phyloP scores from a whole-genome alignment of 2,113 vertebrate species.

The Tetrao urogallus region DNA sequence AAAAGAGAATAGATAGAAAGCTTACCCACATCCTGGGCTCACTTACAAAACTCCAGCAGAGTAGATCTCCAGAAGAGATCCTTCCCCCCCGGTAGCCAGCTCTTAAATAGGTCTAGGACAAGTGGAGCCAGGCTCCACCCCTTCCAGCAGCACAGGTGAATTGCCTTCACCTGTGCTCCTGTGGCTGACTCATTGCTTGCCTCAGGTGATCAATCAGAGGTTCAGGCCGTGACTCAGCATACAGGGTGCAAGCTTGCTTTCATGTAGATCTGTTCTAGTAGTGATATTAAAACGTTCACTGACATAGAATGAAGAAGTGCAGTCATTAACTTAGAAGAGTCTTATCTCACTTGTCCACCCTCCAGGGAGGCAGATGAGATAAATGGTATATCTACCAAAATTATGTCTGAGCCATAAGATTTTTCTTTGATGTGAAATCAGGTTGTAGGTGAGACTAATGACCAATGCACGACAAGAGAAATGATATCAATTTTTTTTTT shows the following conservation, averaged over 20 bases:
- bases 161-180: no score
- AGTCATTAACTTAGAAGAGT: background rate
- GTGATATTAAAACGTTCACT: background rate
- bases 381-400: background rate
- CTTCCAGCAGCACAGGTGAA: no score
- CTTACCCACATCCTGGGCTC: no score
- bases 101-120: no score
- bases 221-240: no score
- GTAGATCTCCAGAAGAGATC: no score
- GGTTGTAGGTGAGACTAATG: background rate
- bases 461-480: background rate
- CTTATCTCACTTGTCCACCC: background rate
- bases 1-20: no score
- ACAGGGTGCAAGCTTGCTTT: background rate
- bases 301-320: background rate
- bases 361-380: background rate
- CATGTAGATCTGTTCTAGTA: background rate
- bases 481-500: background rate
- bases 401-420: background rate
- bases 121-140: no score
- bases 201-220: no score
- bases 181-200: no score
- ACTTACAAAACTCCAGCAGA: no score
- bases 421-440: background rate
- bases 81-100: no score